Base-by-base conservation (phyloP, 2,888 invertebrate genomes). In the Callyntrura guangdongensis region DNA sequence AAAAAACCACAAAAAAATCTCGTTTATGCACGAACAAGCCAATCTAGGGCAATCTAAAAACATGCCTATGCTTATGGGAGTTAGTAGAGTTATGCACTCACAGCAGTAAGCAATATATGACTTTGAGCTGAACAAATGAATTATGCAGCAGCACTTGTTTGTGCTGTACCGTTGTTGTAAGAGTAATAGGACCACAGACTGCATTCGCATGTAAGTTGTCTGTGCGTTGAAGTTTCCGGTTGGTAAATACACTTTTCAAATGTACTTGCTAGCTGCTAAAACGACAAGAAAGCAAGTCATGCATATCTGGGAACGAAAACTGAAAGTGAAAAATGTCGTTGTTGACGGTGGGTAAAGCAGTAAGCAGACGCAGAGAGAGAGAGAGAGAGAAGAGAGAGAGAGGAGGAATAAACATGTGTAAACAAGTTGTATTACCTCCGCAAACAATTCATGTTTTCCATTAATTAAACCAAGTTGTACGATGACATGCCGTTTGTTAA, bases 241-340 rank as follows among this genome's bases (percentile, higher is more conserved):
- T 64, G 64, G 12, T 12, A 64, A 11, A 17, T 59, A 56, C n/a
- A 17, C 59, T 17, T 1, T 59, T 59, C 64, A n/a, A 64, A 12
- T 25, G 25, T 17, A 17, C 17, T 17, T 11, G 14, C 56, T 17
- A 8, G 47, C 5, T 47, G 47, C 47, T 8, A n/a, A 59, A 59
- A 17, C n/a, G 20, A 2, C 17, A 59, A 11, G 17, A 59, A 59
- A 17, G 20, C 59, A 59, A 59, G 20, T 5, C n/a, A n/a, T n/a
- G 25, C 64, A 64, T 25, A 25, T 12, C 25, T 25, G 25, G 25
- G 64, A 64, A 64, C 64, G 25, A 14, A 64, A 64, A 64, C 64
- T 64, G 64, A 64, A 64, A 64, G 64, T 64, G 64, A 64, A 64
- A 64, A 64, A 64, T 64, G 22, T 64, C 11, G 64, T 64, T 64